Conservation (phyloP, 2,888 invertebrate genomes). For the Ophion costatus region DNA sequence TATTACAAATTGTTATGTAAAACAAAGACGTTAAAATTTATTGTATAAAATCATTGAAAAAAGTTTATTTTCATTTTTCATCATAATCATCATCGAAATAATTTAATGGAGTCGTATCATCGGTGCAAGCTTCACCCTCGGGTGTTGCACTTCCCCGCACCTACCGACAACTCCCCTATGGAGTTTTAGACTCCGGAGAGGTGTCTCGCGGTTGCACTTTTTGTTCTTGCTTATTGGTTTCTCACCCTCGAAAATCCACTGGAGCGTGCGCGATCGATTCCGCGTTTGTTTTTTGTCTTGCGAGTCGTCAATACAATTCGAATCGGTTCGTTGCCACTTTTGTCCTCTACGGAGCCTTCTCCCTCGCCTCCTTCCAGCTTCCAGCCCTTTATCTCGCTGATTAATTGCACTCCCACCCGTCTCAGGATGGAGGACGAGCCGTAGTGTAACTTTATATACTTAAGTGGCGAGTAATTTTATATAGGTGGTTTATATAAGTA, state of each 20-base stretch:
- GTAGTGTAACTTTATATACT: too few relatives aligned
- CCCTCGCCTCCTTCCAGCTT: too few relatives aligned
- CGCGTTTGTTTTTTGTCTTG: neutral
- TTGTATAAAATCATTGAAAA: neutral
- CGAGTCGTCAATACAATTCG: neutral
- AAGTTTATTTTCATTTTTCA: neutral
- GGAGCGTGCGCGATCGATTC: neutral
- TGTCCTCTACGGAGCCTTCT: too few relatives aligned
- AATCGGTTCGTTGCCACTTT: neutral
- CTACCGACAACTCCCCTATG: neutral
- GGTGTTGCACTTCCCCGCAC: neutral
- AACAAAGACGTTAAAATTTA: neutral
- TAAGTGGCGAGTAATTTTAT: too few relatives aligned
- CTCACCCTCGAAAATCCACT: neutral
- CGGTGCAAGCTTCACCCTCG: neutral
- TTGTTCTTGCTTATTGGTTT: neutral
- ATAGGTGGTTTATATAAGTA: too few relatives aligned
- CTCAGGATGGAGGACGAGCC: too few relatives aligned
- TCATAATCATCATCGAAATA: neutral
- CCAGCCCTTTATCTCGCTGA: neutral
- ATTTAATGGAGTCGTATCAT: neutral
- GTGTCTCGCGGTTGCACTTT: neutral
- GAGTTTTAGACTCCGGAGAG: too few relatives aligned
- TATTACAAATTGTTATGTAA: neutral
- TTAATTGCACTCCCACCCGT: slow-evolving; percentile 1